phyloP scores from a whole-genome alignment of 2,113 vertebrate genomes.

The Zosterops borbonicus region DNA sequence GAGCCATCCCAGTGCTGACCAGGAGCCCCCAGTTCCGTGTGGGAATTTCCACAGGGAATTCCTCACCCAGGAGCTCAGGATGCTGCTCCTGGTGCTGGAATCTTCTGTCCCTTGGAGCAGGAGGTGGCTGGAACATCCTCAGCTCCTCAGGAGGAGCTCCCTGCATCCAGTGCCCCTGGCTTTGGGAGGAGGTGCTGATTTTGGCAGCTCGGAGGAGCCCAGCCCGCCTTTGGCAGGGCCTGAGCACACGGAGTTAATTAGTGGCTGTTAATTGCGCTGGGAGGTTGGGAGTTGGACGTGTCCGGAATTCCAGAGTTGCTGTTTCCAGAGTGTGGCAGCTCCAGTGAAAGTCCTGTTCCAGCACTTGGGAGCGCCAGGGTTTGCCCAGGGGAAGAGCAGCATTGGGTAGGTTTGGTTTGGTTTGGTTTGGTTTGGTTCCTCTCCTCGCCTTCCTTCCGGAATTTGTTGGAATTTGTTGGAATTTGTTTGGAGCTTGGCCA shows the following conservation, averaged over 20 bases:
- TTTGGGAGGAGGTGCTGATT: background rate
- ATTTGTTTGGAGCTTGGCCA: background rate
- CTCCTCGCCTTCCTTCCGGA: background rate
- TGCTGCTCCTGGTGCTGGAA: background rate
- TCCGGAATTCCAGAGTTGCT: background rate
- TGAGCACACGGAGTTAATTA: background rate
- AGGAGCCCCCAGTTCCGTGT: background rate
- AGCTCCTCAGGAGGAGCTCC: background rate
- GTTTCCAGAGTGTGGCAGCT: background rate
- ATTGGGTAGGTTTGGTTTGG: fast-evolving
- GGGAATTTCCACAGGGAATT: background rate
- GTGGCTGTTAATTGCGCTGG: background rate
- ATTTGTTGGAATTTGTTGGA: background rate
- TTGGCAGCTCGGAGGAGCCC: background rate
- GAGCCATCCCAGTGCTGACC: fast-evolving
- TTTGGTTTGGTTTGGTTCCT: background rate
- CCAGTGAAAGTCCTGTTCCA: background rate
- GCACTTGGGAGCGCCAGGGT: fast-evolving
- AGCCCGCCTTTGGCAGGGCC: background rate
- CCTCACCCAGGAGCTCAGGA: fast-evolving
- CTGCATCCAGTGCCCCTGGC: background rate
- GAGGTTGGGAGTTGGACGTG: background rate
- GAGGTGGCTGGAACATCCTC: background rate
- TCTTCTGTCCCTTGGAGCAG: background rate
- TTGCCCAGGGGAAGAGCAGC: background rate